Evolutionary conservation across 2,113 vertebrate genomes (phyloP).

Genomic region (Ailuropoda melanoleuca): DNA sequence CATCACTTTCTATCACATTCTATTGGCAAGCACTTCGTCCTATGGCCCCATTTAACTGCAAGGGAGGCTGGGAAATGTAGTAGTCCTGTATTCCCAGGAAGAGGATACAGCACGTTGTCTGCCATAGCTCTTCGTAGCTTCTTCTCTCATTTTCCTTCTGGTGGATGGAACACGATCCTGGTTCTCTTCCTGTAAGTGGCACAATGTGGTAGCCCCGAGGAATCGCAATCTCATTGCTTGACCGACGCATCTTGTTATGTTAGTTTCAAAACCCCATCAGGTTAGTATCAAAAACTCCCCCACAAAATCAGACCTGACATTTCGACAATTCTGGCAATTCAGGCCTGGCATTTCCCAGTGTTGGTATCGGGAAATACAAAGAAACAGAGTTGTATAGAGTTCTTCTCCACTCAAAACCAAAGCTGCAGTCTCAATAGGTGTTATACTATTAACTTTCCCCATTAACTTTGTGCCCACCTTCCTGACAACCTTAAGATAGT

Average conservation of each 20-base stretch:
- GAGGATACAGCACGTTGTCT: not conserved
- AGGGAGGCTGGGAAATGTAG: not conserved
- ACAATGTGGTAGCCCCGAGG: not conserved
- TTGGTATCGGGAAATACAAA: not conserved
- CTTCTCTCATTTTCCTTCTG: not conserved
- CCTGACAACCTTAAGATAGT: not conserved
- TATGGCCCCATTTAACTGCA: not conserved
- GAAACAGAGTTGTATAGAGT: not conserved
- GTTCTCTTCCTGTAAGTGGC: not conserved
- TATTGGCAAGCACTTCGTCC: not conserved
- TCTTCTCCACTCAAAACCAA: not conserved
- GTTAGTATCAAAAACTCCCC: not conserved
- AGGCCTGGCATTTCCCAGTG: not conserved
- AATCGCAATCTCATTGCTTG: not conserved
- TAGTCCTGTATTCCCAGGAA: not conserved
- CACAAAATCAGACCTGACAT: not conserved
- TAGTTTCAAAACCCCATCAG: conserved; percentile 18
- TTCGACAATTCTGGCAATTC: not conserved
- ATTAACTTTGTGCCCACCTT: not conserved
- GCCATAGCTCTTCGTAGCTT: not conserved
- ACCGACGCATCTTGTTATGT: not conserved
- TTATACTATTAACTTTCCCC: not conserved
- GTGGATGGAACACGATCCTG: not conserved
- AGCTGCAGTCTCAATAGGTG: not conserved
- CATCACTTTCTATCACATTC: not conserved